Evolutionary conservation across 1,140 invertebrate genomes (phyloP).

Genomic region (Brachionus paranguensis): DNA sequence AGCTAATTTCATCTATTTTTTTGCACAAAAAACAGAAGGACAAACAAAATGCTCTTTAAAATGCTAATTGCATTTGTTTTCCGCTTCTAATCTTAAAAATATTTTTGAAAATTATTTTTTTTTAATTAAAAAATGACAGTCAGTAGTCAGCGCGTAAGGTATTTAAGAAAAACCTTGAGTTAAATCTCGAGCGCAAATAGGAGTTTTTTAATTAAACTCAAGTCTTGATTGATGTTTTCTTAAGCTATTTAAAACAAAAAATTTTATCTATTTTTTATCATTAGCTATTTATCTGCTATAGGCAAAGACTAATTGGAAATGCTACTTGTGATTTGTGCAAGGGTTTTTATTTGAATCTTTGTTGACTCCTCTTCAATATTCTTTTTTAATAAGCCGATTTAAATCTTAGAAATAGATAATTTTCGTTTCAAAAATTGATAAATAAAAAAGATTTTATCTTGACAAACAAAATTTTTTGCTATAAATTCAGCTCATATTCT

Average conservation of each 20-base stretch:
- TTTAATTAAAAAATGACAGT: neutral
- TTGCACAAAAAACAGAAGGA: neutral
- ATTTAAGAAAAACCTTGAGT: neutral
- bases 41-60: neutral
- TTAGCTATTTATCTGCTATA: conserved; percentile 2
- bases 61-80: neutral
- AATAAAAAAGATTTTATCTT: neutral
- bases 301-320: conserved; percentile 2
- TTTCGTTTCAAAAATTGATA: conserved; percentile 16
- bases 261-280: neutral
- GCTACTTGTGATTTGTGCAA: neutral
- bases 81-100: neutral
- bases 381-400: conserved; percentile 12
- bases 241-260: conserved; percentile 8
- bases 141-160: neutral
- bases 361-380: neutral
- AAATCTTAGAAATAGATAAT: neutral
- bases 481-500: neutral
- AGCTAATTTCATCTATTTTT: neutral
- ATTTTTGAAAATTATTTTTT: neutral
- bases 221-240: conserved; percentile 25
- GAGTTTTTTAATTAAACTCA: conserved; percentile 19
- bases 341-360: neutral
- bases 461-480: neutral
- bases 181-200: neutral